Evolutionary conservation across 2,113 vertebrate genomes (phyloP), one percentile per base, ranked within the genome.

Genomic region (Acanthochromis polyacanthus): DNA sequence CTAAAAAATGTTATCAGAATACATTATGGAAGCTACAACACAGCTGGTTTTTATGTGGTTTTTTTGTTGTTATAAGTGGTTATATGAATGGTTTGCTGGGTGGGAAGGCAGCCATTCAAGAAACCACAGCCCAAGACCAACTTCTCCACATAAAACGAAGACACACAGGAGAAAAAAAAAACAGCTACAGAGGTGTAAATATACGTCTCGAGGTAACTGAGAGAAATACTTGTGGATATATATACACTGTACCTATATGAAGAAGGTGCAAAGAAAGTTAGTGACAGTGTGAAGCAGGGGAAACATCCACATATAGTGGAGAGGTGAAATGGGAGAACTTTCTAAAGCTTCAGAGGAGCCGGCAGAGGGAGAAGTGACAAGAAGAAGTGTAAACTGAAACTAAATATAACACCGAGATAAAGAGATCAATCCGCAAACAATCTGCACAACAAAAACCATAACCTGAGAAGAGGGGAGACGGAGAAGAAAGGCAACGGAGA

Each of bases 401-500:
- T 72, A 85, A 78, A 83, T 82, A 67, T 85, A 87, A 75, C 62
- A 55, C 0, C 0, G n/a, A 51, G 48, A 57, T 43, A 22, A 59
- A 75, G n/a, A 64, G 16, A 86, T 68, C 45, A 67, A 50, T 17
- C 50, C 51, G 9, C 25, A 43, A 82, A 75, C 77, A 73, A 43
- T 56, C 63, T 10, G 25, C 69, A 67, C 36, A 64, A 60, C 51
- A 71, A 46, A 36, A 71, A 75, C n/a, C 32, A n/a, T 4, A 17
- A 61, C 4, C 36, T 16, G 74, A 8, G 45, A 6, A 14, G 20
- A 1, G 28, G 28, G 53, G 40, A 43, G 17, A 14, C 23, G 10
- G 38, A 65, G 22, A 17, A 20, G 51, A 73, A 69, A 67, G 36
- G 60, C 36, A 40, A 7, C 43, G 0, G 15, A 82, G 56, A 72